phyloP scores from a whole-genome alignment of 2,888 invertebrate genomes.

The Cantharis rufa region DNA sequence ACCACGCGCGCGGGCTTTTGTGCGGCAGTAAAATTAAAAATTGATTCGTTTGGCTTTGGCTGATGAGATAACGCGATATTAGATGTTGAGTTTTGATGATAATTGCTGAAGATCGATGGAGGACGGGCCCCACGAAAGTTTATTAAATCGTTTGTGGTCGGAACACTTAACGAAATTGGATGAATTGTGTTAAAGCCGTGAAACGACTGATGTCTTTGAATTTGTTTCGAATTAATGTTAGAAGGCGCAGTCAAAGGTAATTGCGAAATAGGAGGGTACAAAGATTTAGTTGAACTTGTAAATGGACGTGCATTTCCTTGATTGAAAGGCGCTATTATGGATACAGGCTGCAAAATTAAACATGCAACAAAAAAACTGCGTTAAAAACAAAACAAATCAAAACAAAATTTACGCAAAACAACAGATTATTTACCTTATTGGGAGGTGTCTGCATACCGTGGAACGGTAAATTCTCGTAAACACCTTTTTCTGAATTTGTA shows the following conservation, averaged over 20 bases:
- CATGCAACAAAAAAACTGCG: conserved; percentile 52
- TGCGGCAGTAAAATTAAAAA: conserved; percentile 4
- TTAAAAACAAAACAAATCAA: conserved; percentile 43
- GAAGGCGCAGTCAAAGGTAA: conserved; percentile 4
- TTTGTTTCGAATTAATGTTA: conserved; percentile 28
- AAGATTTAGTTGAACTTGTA: conserved; percentile 30
- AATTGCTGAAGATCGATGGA: conserved; percentile 2
- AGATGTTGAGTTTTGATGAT: neutral
- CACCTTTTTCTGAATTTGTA: conserved; percentile 80
- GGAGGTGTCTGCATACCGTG: conserved; percentile 92
- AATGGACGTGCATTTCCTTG: conserved; percentile 41
- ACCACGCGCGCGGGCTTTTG: conserved; percentile 34
- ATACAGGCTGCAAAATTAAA: conserved; percentile 60
- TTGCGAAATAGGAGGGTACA: conserved; percentile 9
- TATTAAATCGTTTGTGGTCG: conserved; percentile 3
- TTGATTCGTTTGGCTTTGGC: conserved; percentile 22
- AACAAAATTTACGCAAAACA: conserved; percentile 30
- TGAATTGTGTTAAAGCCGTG: conserved; percentile 44
- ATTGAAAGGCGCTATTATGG: conserved; percentile 62
- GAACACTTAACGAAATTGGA: neutral
- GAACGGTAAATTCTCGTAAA: conserved; percentile 94
- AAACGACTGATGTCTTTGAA: conserved; percentile 53
- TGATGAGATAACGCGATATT: neutral
- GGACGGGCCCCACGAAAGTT: conserved; percentile 3
- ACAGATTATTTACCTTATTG: conserved; percentile 77